Conservation (phyloP, 2,113 vertebrate genomes). For the Sapayoa aenigma region DNA sequence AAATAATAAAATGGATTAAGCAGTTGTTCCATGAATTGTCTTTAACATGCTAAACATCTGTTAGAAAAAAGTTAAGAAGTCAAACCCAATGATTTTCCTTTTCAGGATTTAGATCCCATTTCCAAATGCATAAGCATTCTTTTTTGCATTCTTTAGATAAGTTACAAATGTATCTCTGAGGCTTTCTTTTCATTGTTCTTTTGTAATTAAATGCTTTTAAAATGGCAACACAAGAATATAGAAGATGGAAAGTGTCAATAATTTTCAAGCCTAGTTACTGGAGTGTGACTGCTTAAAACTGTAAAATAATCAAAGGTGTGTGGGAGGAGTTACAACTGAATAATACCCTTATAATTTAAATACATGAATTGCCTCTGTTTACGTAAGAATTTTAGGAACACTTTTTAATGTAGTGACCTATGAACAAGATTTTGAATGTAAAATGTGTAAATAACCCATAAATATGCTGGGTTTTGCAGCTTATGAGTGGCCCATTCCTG, state of each 20-base stretch:
- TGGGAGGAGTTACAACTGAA: not conserved
- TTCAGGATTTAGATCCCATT: not conserved
- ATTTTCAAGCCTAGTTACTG: not conserved
- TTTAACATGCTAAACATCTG: not conserved
- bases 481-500: constrained; percentile 82
- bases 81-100: not conserved
- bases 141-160: not conserved
- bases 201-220: not conserved
- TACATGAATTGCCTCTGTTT: not conserved
- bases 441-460: not conserved
- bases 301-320: not conserved
- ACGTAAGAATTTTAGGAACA: not conserved
- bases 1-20: not conserved
- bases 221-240: not conserved
- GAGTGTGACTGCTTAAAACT: not conserved
- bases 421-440: not conserved
- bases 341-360: not conserved
- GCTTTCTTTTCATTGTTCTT: not conserved
- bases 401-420: not conserved
- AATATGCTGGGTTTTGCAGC: constrained; percentile 61
- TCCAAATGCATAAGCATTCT: not conserved
- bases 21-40: not conserved
- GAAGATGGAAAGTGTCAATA: not conserved
- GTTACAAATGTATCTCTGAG: not conserved
- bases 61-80: not conserved